Conservation (phyloP, 2,888 invertebrate species). For the Amblyjoppa proteus region DNA sequence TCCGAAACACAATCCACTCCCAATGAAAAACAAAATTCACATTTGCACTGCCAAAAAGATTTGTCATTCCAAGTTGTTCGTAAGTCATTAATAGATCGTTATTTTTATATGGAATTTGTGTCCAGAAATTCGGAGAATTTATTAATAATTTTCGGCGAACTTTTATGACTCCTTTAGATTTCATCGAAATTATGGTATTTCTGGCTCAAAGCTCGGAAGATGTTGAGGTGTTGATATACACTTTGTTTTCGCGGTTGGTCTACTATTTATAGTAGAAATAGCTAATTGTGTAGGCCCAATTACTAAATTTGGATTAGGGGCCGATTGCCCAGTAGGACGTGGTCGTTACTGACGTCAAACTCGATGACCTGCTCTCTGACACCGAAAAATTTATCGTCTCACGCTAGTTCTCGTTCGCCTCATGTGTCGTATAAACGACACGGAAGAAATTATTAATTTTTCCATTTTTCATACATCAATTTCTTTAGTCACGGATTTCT, state of each 20-base stretch:
- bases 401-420: conserved; percentile 4
- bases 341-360: conserved; percentile 78
- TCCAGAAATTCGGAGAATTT: conserved; percentile 20
- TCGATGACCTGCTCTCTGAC: conserved; percentile 62
- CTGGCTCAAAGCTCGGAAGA: conserved; percentile 17
- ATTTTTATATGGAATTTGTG: conserved; percentile 18
- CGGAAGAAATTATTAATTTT: neutral
- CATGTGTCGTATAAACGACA: neutral
- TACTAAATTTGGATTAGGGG: conserved; percentile 79
- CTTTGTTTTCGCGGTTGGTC: conserved; percentile 22
- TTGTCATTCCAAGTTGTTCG: neutral
- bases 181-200: conserved; percentile 49
- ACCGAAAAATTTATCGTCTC: conserved; percentile 60
- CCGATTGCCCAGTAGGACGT: conserved; percentile 80
- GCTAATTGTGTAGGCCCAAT: conserved; percentile 75
- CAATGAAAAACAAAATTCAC: too few species aligned
- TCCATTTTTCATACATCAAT: neutral
- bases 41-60: too few species aligned
- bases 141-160: conserved; percentile 38
- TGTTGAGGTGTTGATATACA: conserved; percentile 8
- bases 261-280: conserved; percentile 65
- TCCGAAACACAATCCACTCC: too few species aligned
- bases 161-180: conserved; percentile 14
- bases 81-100: neutral
- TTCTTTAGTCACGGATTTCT: neutral